Conservation (phyloP, 1,140 invertebrate species). For the Pseudachorutes palmiensis region DNA sequence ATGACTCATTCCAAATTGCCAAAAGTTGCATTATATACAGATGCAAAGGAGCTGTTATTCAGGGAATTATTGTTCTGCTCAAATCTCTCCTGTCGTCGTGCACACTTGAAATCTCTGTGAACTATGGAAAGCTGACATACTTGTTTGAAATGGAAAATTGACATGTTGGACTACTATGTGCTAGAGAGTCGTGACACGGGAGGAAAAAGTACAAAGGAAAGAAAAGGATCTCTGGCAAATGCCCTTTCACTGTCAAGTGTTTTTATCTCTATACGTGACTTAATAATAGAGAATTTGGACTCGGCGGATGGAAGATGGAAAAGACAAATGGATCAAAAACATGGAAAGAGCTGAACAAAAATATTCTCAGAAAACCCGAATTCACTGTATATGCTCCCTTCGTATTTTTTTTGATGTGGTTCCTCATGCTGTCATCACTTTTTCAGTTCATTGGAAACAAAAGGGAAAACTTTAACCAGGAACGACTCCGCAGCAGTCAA, state of each 20-base stretch:
- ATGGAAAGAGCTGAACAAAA: not conserved
- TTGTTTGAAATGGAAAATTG: not conserved
- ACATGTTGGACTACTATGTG: not conserved
- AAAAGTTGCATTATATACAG: too few relatives aligned
- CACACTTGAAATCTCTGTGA: not conserved
- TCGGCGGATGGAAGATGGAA: not conserved
- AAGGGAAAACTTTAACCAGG: too few relatives aligned
- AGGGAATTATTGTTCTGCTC: not conserved
- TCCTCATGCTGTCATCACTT: too few relatives aligned
- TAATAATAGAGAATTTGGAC: conserved; percentile 28
- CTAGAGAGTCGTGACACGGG: not conserved
- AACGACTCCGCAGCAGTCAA: too few relatives aligned
- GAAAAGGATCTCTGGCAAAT: not conserved
- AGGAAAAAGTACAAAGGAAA: not conserved
- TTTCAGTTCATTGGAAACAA: too few relatives aligned
- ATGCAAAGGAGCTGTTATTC: too few relatives aligned
- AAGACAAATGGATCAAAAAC: not conserved
- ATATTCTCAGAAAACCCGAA: too few relatives aligned
- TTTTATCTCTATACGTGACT: conserved; percentile 36
- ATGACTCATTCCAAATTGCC: too few relatives aligned
- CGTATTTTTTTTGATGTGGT: too few relatives aligned
- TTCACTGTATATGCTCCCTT: too few relatives aligned
- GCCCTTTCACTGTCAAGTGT: conserved; percentile 33
- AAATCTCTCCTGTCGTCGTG: not conserved
- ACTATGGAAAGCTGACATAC: not conserved